Evolutionary conservation across 2,888 invertebrate species (phyloP), one percentile per base, ranked within the genome.

Genomic region (Geophilus truncorum): DNA sequence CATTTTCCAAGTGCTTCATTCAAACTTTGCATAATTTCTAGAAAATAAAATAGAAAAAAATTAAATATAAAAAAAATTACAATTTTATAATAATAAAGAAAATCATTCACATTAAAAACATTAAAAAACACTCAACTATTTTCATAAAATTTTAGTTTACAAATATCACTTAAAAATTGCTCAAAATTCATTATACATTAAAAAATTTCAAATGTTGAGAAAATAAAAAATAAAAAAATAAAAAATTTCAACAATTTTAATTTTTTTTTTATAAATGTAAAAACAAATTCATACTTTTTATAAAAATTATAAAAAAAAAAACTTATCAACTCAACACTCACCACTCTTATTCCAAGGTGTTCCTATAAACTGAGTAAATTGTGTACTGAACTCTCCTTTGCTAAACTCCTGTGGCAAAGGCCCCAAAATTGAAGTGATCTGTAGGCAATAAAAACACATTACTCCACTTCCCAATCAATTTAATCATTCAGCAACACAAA

Each of bases 361-460:
- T 4, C 77, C 77, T 12, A 77, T 34, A 30, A 30, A 77, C 7
- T 77, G 77, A 25, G 21, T 30, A 77, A 32, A 77, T 34, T 32
- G 77, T 21, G 34, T 28, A 77, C 32, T 30, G 30, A 77, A 77
- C 34, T 32, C 32, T 34, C 77, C 77, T 77, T 34, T 30, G 12
- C 32, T 15, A 34, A 32, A 77, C 34, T 77, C 77, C 21, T 32
- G 12, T 5, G 77, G 77, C 34, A 77, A 77, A 77, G 77, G 77
- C 9, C 77, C 77, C 34, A 77, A 77, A 32, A 77, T 34, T 77
- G 77, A 32, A 77, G 34, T 34, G 32, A 77, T 77, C 77, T 77
- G 32, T 32, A 25, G 15, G 77, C 25, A 75, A 75, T 25, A 75
- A 75, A 25, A 75, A 75, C 51, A 51, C 4, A 51, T 51, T 51